A percentile compares a stretch with the other conserved stretches of the same genome.
Evolutionary conservation across 1,140 invertebrate species (phyloP).

Genomic region (Antheraea mylitta): DNA sequence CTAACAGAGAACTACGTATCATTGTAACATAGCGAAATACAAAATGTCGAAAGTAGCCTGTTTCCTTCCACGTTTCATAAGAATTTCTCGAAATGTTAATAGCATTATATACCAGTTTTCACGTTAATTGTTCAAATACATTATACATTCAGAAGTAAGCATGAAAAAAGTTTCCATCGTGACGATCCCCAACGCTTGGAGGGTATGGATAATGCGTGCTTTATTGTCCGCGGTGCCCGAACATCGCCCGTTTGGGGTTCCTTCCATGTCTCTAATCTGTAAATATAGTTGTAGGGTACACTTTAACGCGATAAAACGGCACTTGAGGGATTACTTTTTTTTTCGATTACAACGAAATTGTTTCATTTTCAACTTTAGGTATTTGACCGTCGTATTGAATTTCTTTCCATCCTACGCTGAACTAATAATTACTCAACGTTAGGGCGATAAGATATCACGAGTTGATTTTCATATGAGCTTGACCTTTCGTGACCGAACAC

Average conservation of each 20-base stretch:
- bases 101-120: too few species aligned
- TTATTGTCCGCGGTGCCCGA: conserved; percentile 7
- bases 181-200: neutral
- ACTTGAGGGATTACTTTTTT: conserved; percentile 4
- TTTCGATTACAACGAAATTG: conserved; percentile 2
- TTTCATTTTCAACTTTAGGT: neutral
- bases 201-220: conserved; percentile 6
- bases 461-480: too few species aligned
- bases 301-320: conserved; percentile 10
- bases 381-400: neutral
- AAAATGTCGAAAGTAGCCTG: too few species aligned
- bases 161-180: conserved; percentile 6
- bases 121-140: neutral
- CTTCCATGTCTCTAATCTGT: conserved; percentile 11
- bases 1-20: too few species aligned
- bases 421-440: too few species aligned
- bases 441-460: too few species aligned
- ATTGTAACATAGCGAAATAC: too few species aligned
- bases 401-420: neutral
- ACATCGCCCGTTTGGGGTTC: conserved; percentile 2
- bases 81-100: too few species aligned
- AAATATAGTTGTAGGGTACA: conserved; percentile 9
- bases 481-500: too few species aligned
- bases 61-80: too few species aligned
- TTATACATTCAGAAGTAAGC: neutral